Evolutionary conservation across 30 jellyfish, hydroid and myxozoan genomes (phyloP), one percentile per base, ranked within the genome.

Genomic region (Cassiopea andromeda): DNA sequence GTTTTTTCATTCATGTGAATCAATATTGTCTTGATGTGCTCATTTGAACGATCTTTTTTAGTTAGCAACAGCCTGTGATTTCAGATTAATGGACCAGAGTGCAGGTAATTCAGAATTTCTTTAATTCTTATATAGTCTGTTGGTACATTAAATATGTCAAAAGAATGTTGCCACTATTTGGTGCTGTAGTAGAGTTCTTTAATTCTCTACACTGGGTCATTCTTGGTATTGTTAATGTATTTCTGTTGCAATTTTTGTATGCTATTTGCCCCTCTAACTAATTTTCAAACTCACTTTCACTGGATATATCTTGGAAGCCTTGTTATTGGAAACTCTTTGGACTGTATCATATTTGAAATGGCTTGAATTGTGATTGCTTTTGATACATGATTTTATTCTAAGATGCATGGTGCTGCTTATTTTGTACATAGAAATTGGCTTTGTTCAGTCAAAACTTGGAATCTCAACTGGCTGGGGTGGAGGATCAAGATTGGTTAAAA

Each of bases 381-480:
- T 14, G 27, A 66, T 66, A 17, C 68, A 15, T 8, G 66, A 50
- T 82, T 1, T n/a, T 27, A 27, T 27, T 27, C 38, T 27, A 27
- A 27, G 38, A 27, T 27, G 38, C 38, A 27, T 27, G 38, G 0
- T 27, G 38, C 38, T 27, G 38, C 38, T 27, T 27, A 27, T 64
- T 69, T 74, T 18, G 19, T 13, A 61, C 59, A 1, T 46, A 94
- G 98, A 73, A 46, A 87, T 94, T 46, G 97, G 93, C 43, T 94
- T 94, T 82, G 98, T 89, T 71, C 98, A 94, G 86, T 67, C 90
- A 19, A 77, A 86, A 66, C 85, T 90, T 50, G 98, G 97, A 16
- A 79, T 94, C 2, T 90, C 98, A 38, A 85, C 98, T 48, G 98
- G 98, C 3, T 94, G 96, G 94, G 98, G 98, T 43, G 98, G 98